A percentile compares a stretch with the other conserved stretches of the same genome.
phyloP scores from a whole-genome alignment of 2,113 vertebrate species.

The Aspiorhynchus laticeps region DNA sequence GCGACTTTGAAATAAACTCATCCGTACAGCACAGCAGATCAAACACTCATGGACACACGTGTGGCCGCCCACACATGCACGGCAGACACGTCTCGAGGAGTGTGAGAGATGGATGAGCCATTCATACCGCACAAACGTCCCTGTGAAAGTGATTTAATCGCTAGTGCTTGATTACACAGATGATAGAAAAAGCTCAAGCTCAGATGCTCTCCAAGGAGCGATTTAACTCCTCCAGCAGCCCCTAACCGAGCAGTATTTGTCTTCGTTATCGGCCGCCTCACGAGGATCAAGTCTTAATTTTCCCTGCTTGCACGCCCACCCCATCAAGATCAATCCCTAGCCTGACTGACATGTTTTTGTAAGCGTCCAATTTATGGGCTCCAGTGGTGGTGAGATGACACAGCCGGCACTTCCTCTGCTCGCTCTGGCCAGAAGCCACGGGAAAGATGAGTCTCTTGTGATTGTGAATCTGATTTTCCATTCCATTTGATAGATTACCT shows the following conservation, averaged over 20 bases:
- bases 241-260: constrained; percentile 57
- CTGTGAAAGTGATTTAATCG: constrained; percentile 67
- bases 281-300: constrained; percentile 61
- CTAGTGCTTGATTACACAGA: constrained; percentile 67
- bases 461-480: constrained; percentile 31
- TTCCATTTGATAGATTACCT: constrained; percentile 40
- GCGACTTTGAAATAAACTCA: constrained; percentile 5
- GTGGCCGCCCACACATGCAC: background rate
- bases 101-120: constrained; percentile 64
- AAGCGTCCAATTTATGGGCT: constrained; percentile 38
- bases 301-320: constrained; percentile 50
- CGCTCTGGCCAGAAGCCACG: constrained; percentile 38
- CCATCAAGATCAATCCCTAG: constrained; percentile 47
- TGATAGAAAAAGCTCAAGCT: constrained; percentile 64
- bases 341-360: constrained; percentile 44
- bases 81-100: constrained; percentile 23
- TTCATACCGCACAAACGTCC: constrained; percentile 58
- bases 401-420: constrained; percentile 11
- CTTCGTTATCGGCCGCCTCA: constrained; percentile 64
- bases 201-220: constrained; percentile 48
- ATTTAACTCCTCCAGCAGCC: constrained; percentile 55
- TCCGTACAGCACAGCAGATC: constrained; percentile 9
- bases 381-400: constrained; percentile 23
- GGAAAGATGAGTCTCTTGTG: constrained; percentile 12
- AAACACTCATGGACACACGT: constrained; percentile 33